Conservation (phyloP, 2,113 vertebrate genomes). For the Corythornis cristatus region DNA sequence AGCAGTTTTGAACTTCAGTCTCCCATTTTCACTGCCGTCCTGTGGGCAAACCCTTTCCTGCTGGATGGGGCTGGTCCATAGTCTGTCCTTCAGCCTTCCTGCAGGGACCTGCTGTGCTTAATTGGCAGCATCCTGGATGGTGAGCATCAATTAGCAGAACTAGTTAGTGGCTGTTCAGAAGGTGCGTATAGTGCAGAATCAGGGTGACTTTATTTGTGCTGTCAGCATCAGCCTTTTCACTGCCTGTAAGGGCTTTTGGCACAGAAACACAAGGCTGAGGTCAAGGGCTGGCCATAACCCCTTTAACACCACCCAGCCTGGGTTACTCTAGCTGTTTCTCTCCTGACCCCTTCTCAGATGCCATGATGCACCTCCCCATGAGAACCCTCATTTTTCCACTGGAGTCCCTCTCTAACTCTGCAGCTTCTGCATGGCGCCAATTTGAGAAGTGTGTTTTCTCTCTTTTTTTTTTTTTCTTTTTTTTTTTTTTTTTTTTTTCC, state of each 20-base stretch:
- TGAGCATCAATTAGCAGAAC: not conserved
- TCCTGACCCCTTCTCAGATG: rapidly evolving
- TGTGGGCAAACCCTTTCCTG: rapidly evolving
- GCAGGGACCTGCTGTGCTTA: not conserved
- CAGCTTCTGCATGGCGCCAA: slow-evolving; percentile 80
- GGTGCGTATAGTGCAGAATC: not conserved
- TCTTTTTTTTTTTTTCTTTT: slow-evolving; percentile 21
- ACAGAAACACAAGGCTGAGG: not conserved
- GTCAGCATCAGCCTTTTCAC: not conserved
- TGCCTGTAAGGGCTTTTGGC: not conserved
- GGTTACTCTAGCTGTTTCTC: not conserved
- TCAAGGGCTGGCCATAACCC: not conserved
- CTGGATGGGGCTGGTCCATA: not conserved
- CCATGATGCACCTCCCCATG: rapidly evolving
- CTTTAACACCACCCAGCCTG: not conserved
- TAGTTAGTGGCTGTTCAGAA: not conserved
- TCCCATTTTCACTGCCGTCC: not conserved
- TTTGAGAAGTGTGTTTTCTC: slow-evolving; percentile 85
- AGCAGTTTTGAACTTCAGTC: not conserved
- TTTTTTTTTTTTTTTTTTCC: rapidly evolving
- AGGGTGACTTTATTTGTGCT: not conserved
- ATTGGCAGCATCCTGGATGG: not conserved
- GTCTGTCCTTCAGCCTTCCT: not conserved
- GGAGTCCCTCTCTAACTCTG: not conserved
- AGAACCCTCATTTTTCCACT: not conserved